Base-by-base conservation (phyloP, 2,113 vertebrate species). In the Cebidichthys violaceus region DNA sequence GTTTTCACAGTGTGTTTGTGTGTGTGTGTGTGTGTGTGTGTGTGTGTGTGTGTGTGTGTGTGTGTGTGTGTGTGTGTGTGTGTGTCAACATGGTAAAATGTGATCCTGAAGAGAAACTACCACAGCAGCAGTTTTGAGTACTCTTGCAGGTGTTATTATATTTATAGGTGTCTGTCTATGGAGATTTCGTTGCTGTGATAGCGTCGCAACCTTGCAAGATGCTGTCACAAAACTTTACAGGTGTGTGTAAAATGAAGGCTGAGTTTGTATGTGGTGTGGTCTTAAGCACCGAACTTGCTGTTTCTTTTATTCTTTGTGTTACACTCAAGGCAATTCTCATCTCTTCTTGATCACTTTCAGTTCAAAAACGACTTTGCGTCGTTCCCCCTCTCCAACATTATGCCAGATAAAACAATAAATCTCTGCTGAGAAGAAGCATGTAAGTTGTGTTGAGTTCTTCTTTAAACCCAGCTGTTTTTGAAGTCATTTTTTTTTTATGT, bases 271-370 rank as follows among this genome's bases (percentile, higher is more conserved):
- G 5, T 45, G 11, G 45, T 39, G 45, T 47, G 13, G 43, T 45
- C 43, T 45, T 15, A 59, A 65, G 29, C 17, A n/a, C 20, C 3
- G 15, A 41, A 72, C 13, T 64, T n/a, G 15, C 39, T 50, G 10
- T 64, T 82, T 71, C 55, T 39, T 73, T 41, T 72, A 14, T 54
- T 33, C 66, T 69, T 13, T 33, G 45, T 15, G 8, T 71, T 76
- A n/a, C 1, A 18, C 66, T 22, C 29, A 41, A 33, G 69, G 45
- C 54, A 64, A 66, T 77, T 74, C 66, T 87, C 74, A 66, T 82
- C 79, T 72, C 57, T 68, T 70, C 29, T 73, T 75, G 77, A 70
- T 82, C 71, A 72, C 43, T 70, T 39, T 41, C 37, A 39, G 11
- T 76, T 76, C 29, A 85, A 70, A 79, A 73, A 29, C 27, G 17